Base-by-base conservation (phyloP, 2,113 vertebrate genomes). In the Morphnarchus princeps region DNA sequence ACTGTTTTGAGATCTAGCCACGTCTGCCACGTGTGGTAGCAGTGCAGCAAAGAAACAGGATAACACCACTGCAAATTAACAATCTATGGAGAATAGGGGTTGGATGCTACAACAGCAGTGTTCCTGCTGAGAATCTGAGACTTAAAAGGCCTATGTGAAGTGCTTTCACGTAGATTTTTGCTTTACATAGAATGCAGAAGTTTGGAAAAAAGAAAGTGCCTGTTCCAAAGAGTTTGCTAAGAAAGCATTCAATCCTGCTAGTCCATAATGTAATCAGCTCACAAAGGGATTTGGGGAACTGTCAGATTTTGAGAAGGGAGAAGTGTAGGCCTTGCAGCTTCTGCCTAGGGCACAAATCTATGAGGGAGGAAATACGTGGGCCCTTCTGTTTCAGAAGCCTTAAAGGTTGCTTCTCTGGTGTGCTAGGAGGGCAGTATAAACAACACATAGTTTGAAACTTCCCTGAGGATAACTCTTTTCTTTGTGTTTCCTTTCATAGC, bases 341-440 rank as follows among this genome's bases (percentile, higher is more conserved):
- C 65, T 17, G 8, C 54, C 25, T 31, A 42, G 38, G 52, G 24
- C 29, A 49, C 28, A 10, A 70, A 61, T 18, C 31, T 72, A 2
- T 4, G 1, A 45, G 22, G 38, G 9, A 0, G 7, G 49, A 80
- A 82, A 45, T 73, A 19, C 1, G n/a, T 5, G 15, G 16, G 8
- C 24, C 16, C 7, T 43, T 61, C 31, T 87, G 15, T 61, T 91
- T 82, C 18, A 71, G 66, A 91, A 78, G 13, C 10, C 55, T 87
- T 87, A 43, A 43, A 2, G 1, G 16, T 76, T 89, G n/a, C n/a
- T 91, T 71, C 36, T 70, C 29, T 1, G 10, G 13, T 76, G 15
- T 84, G 84, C n/a, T 79, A 14, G 47, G 17, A 82, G 22, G 10
- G 26, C 1, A 82, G 36, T 89, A 31, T 71, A 84, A 84, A 61